Conservation (phyloP, 2,888 invertebrate species). For the Tipula unca region DNA sequence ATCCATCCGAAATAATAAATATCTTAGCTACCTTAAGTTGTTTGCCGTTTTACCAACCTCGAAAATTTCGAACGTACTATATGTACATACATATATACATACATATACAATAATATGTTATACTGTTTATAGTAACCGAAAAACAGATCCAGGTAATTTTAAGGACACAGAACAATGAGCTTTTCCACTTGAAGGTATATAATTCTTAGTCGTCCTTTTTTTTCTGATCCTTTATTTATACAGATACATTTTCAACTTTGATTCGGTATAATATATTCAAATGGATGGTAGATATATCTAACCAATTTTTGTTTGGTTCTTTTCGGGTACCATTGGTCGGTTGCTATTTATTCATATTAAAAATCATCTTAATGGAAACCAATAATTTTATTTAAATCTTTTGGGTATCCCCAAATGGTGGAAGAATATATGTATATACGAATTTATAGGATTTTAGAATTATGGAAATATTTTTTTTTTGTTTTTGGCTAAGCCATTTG, state of each 20-base stretch:
- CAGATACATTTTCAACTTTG: not conserved
- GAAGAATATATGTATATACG: not conserved
- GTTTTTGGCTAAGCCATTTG: not conserved
- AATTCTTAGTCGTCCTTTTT: not conserved
- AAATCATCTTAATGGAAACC: not conserved
- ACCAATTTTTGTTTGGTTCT: not conserved
- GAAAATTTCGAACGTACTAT: not conserved
- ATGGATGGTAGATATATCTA: not conserved
- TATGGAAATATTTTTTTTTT: not conserved
- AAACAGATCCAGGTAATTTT: not conserved
- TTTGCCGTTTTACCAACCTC: not conserved
- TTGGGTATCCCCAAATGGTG: not conserved
- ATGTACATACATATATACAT: no score
- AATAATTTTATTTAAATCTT: conserved; percentile 14
- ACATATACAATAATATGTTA: not conserved
- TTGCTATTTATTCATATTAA: not conserved
- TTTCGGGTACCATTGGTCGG: not conserved
- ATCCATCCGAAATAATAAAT: not conserved
- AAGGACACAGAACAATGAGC: not conserved
- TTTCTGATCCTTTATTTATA: not conserved
- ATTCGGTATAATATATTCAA: not conserved
- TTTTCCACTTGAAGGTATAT: not conserved
- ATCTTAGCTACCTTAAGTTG: not conserved
- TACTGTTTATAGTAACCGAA: not conserved
- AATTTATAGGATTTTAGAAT: conserved; percentile 8